These are phyloP conservation scores for Dyspetes luteomarginatus DNA, from an alignment of 2,888 invertebrate genomes.

Conservation along the genomic window DNA sequence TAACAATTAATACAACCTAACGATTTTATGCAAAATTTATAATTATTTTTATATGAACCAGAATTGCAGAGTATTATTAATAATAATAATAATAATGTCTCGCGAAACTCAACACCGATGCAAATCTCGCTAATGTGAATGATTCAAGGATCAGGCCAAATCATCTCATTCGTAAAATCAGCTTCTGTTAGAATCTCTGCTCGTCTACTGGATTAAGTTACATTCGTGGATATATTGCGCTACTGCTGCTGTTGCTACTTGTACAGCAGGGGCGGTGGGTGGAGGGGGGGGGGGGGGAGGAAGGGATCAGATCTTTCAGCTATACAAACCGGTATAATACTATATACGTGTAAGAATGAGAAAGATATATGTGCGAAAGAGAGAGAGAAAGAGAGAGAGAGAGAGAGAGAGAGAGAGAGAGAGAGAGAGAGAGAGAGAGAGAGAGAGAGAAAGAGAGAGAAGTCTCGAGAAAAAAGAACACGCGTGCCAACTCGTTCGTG, in stretches of 20 bases:
- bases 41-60: background rate
- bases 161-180: constrained; percentile 43
- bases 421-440: constrained; percentile 19
- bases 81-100: background rate
- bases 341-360: constrained; percentile 38
- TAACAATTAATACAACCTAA: too few relatives aligned
- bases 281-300: too few relatives aligned
- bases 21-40: too few relatives aligned
- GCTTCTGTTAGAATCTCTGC: constrained; percentile 28
- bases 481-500: constrained; percentile 52
- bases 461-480: constrained; percentile 33
- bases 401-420: constrained; percentile 23
- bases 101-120: constrained; percentile 22
- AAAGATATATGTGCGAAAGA: constrained; percentile 37
- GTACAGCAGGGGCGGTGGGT: constrained; percentile 18
- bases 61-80: background rate
- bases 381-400: constrained; percentile 41
- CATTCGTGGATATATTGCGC: constrained; percentile 21
- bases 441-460: constrained; percentile 35
- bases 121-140: constrained; percentile 26
- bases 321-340: constrained; percentile 46
- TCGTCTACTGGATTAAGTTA: constrained; percentile 52
- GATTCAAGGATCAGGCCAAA: constrained; percentile 23
- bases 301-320: constrained; percentile 47
- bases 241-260: constrained; percentile 15